Evolutionary conservation across 2,113 vertebrate genomes (phyloP).

Genomic region (Engraulis encrasicolus): DNA sequence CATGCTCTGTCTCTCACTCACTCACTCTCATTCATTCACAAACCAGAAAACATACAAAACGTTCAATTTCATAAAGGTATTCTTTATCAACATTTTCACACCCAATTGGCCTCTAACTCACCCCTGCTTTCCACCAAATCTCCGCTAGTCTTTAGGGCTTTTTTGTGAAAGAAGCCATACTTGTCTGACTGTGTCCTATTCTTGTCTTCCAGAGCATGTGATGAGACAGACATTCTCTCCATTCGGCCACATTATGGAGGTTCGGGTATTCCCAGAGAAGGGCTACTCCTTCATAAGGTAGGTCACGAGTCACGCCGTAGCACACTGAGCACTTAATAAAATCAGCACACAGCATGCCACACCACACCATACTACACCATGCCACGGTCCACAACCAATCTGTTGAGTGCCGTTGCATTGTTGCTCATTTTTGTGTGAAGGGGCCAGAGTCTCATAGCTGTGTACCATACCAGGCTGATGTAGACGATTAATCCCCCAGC

Average conservation of each 20-base stretch:
- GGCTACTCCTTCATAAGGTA: constrained; percentile 98
- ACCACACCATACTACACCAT: not conserved
- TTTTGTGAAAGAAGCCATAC: not conserved
- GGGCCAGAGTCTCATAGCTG: too few species aligned
- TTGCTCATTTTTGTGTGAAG: too few species aligned
- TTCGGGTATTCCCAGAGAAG: constrained; percentile 97
- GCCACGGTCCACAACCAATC: not conserved
- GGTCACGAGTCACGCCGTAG: not conserved
- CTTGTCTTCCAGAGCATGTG: constrained; percentile 87
- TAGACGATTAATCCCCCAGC: not conserved
- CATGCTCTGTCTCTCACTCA: too few species aligned
- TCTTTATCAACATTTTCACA: too few species aligned
- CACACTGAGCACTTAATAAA: not conserved
- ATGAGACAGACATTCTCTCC: constrained; percentile 98
- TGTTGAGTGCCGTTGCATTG: too few species aligned
- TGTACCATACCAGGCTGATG: too few species aligned
- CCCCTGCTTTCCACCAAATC: too few species aligned
- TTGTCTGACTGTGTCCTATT: not conserved
- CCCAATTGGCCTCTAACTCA: too few species aligned
- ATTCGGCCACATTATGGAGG: constrained; percentile 98
- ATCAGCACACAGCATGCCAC: not conserved
- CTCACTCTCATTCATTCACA: too few species aligned
- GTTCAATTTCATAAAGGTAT: too few species aligned
- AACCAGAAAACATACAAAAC: too few species aligned
- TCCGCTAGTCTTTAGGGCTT: too few species aligned